Evolutionary conservation across 1,140 invertebrate species (phyloP).

Genomic region (Lepidotrigona ventralis): DNA sequence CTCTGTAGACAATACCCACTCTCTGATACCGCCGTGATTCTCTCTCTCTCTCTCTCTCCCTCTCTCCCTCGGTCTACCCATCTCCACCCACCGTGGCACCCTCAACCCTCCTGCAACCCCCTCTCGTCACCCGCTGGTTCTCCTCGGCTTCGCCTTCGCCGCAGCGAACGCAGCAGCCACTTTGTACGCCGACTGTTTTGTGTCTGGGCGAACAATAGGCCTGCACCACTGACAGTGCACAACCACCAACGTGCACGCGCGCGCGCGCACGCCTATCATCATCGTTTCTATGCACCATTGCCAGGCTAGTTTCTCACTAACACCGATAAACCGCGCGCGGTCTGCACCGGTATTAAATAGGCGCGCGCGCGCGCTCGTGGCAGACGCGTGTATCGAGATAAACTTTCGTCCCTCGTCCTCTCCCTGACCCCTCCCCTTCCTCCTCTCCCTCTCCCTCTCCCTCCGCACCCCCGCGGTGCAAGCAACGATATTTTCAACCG

Average conservation of each 20-base stretch:
- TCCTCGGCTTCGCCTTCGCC: conserved; percentile 63
- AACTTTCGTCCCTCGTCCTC: neutral
- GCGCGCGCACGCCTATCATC: conserved; percentile 39
- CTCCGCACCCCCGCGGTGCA: neutral
- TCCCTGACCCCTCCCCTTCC: too few relatives aligned
- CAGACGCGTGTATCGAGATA: conserved; percentile 35
- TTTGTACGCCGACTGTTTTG: conserved; percentile 79
- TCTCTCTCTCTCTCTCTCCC: conserved; percentile 53
- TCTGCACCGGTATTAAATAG: conserved; percentile 33
- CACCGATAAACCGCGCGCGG: conserved; percentile 38
- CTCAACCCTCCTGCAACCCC: conserved; percentile 50
- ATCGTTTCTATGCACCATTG: conserved; percentile 39
- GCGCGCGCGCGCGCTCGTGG: conserved; percentile 26
- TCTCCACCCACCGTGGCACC: conserved; percentile 53
- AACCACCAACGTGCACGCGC: conserved; percentile 38
- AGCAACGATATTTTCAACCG: conserved; percentile 15
- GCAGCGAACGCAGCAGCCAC: conserved; percentile 76
- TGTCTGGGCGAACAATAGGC: conserved; percentile 77
- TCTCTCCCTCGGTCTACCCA: conserved; percentile 46
- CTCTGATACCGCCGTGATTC: conserved; percentile 74
- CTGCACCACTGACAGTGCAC: conserved; percentile 75
- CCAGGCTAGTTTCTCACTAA: conserved; percentile 45
- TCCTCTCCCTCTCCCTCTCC: neutral
- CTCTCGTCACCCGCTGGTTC: conserved; percentile 52
- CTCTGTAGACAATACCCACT: conserved; percentile 79